Conservation (phyloP, 2,888 invertebrate genomes). For the Electrophaes corylata region DNA sequence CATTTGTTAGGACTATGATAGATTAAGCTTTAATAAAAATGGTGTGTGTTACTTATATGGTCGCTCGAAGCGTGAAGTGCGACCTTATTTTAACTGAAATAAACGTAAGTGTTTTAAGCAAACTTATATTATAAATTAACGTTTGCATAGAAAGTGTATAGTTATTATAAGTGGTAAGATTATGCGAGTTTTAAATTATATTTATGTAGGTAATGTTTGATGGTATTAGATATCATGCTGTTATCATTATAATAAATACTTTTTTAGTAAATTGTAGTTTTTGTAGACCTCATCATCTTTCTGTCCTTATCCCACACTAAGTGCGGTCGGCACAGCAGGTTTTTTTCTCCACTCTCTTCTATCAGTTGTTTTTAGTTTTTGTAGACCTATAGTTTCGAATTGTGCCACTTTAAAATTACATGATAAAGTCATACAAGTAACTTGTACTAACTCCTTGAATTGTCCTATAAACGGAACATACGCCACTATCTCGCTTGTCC, state of each 20-base stretch:
- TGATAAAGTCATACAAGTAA: too few relatives aligned
- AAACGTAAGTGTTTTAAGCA: not conserved
- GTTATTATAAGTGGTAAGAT: not conserved
- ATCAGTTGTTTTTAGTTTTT: slow-evolving; percentile 12
- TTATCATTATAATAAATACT: slow-evolving; percentile 23
- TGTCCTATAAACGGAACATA: too few relatives aligned
- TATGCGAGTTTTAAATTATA: slow-evolving; percentile 25
- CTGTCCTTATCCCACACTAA: too few relatives aligned
- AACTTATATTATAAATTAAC: not conserved
- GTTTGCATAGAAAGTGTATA: not conserved
- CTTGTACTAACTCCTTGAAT: too few relatives aligned
- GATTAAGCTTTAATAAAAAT: slow-evolving; percentile 5
- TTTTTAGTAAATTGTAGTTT: slow-evolving; percentile 9
- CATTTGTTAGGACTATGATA: slow-evolving; percentile 24
- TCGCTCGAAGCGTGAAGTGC: not conserved
- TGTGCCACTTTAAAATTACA: too few relatives aligned
- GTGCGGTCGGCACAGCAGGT: too few relatives aligned
- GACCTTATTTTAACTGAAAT: not conserved
- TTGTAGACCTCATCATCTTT: not conserved
- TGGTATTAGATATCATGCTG: slow-evolving; percentile 21
- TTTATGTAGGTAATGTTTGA: slow-evolving; percentile 28
- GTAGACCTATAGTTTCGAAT: not conserved
- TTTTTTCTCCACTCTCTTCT: too few relatives aligned
- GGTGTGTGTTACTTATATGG: not conserved
- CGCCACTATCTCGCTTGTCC: too few relatives aligned